Percentiles rank a stretch among this genome's conserved stretches.
Evolutionary conservation across 2,113 vertebrate species (phyloP).

Genomic region (Chunga burmeisteri): DNA sequence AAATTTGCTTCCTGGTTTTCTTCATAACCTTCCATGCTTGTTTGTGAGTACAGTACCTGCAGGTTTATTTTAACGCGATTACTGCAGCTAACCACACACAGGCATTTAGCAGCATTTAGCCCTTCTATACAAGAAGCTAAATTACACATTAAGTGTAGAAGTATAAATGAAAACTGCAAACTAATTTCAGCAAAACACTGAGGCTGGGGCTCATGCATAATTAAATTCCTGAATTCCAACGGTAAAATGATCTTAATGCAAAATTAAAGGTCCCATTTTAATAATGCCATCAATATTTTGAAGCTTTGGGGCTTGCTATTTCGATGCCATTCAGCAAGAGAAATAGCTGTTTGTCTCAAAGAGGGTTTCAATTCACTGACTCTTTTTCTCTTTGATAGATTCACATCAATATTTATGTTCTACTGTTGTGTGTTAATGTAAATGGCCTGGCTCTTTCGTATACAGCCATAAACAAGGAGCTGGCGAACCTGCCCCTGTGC

Average conservation of each 20-base stretch:
- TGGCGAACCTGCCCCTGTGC: too few relatives aligned
- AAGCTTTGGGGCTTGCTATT: background rate
- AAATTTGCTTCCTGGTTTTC: background rate
- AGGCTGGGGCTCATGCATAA: background rate
- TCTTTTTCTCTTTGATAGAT: background rate
- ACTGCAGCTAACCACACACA: background rate
- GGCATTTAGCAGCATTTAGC: background rate
- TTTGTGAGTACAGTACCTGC: accelerated
- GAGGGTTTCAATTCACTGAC: background rate
- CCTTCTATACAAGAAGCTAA: background rate
- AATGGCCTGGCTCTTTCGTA: accelerated
- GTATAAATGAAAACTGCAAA: background rate
- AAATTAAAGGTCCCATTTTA: background rate
- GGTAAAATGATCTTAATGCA: background rate
- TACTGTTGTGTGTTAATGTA: background rate
- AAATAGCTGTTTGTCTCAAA: background rate
- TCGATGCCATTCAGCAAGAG: background rate
- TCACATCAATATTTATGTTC: background rate
- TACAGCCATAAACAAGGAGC: background rate
- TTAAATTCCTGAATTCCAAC: background rate
- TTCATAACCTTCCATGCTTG: background rate
- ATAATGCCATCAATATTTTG: background rate
- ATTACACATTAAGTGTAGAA: background rate
- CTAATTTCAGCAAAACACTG: background rate
- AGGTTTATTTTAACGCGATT: background rate